These are phyloP conservation scores for Zaprionus lineosus DNA, from an alignment of 2,888 invertebrate species.

Conservation along the genomic window DNA sequence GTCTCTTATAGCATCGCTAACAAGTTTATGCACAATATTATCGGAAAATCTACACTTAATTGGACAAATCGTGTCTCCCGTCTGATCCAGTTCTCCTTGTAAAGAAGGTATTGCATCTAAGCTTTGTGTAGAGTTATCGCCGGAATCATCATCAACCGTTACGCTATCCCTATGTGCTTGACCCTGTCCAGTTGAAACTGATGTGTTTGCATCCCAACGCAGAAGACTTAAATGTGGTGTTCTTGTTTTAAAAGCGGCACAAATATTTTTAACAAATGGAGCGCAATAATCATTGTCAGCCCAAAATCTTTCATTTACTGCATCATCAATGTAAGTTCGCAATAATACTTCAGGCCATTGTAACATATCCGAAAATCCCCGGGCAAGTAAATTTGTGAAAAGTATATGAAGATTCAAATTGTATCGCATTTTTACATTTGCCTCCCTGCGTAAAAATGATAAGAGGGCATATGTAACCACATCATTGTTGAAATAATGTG, in stretches of 20 bases:
- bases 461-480: conserved; percentile 90
- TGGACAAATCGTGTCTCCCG: conserved; percentile 83
- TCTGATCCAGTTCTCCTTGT: conserved; percentile 79
- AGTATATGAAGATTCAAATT: conserved; percentile 91
- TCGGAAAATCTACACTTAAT: conserved; percentile 85
- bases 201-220: conserved; percentile 66
- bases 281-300: conserved; percentile 96
- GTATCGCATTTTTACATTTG: conserved; percentile 89
- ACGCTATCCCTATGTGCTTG: conserved; percentile 61
- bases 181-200: conserved; percentile 33
- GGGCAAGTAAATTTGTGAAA: conserved; percentile 91
- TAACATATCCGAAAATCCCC: conserved; percentile 90
- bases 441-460: conserved; percentile 91
- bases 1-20: conserved; percentile 93
- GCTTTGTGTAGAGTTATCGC: conserved; percentile 81
- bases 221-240: conserved; percentile 76
- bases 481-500: conserved; percentile 90
- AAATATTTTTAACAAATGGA: conserved; percentile 94
- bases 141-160: conserved; percentile 84
- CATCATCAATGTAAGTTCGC: conserved; percentile 97
- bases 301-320: conserved; percentile 95
- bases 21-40: conserved; percentile 87
- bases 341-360: conserved; percentile 97
- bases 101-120: conserved; percentile 82
- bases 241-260: conserved; percentile 84